These are phyloP conservation scores for Vulpes lagopus DNA, from an alignment of 2,113 vertebrate genomes.

Conservation along the genomic window DNA sequence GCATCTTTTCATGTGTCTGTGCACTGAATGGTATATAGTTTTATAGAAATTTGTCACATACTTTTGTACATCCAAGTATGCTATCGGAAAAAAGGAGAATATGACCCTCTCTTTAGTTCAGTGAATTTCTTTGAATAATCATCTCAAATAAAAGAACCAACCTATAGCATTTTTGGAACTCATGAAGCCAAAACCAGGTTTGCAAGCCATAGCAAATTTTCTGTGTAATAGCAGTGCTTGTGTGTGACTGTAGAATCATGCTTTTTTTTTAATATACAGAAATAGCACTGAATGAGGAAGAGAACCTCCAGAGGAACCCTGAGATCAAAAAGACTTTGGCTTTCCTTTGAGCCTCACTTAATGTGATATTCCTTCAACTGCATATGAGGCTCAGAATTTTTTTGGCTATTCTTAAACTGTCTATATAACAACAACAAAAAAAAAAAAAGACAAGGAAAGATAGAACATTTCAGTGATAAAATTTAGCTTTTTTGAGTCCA, in stretches of 20 bases:
- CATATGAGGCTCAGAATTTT: not conserved
- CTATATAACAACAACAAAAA: not conserved
- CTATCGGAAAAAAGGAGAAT: not conserved
- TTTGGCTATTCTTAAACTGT: not conserved
- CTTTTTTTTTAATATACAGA: not conserved
- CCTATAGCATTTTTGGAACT: not conserved
- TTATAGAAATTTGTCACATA: not conserved
- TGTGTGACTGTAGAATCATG: not conserved
- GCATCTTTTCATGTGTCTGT: not conserved
- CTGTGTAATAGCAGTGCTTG: not conserved
- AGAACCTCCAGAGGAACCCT: not conserved
- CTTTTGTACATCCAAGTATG: not conserved
- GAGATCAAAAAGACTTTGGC: not conserved
- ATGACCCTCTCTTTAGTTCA: not conserved
- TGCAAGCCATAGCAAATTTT: not conserved
- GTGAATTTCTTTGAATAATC: not conserved
- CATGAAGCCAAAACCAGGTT: not conserved
- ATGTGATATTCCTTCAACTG: not conserved
- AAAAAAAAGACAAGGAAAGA: not conserved
- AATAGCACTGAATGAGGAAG: not conserved
- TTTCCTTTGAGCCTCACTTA: not conserved
- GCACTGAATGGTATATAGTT: not conserved
- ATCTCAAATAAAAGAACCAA: not conserved
- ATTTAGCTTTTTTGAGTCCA: not conserved
- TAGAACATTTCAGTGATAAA: not conserved